These are phyloP conservation scores for Strongylocentrotus purpuratus DNA, from an alignment of 35 echinoderm and acorn worm species.

Conservation along the genomic window DNA sequence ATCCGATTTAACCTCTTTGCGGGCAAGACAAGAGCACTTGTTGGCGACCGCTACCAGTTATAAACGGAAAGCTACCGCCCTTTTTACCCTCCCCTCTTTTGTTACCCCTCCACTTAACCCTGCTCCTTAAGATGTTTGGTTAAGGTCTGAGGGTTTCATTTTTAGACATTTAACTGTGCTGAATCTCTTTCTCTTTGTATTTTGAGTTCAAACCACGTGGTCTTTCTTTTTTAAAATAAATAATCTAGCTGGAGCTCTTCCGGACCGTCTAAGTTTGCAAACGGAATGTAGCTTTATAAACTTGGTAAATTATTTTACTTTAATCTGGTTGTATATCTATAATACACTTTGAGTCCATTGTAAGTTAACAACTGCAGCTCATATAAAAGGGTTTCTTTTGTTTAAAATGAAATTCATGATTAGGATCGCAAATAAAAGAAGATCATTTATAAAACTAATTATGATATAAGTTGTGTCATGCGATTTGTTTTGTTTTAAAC, in stretches of 20 bases:
- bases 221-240: background rate
- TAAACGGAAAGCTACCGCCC: background rate
- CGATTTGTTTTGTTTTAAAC: too few species aligned
- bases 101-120: background rate
- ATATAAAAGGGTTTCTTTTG: too few species aligned
- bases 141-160: background rate
- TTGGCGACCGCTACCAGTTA: background rate
- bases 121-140: background rate
- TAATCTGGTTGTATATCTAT: too few species aligned
- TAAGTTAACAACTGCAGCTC: too few species aligned
- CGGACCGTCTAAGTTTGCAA: background rate
- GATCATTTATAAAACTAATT: too few species aligned
- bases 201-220: background rate
- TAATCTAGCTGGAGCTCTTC: background rate
- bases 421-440: too few species aligned
- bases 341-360: too few species aligned
- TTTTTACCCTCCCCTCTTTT: background rate
- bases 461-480: too few species aligned
- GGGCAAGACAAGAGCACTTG: background rate
- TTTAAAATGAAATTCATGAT: too few species aligned
- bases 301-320: too few species aligned
- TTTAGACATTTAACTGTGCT: background rate
- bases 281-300: background rate
- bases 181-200: background rate
- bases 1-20: background rate